These are phyloP conservation scores for Sphyrna mokarran DNA, from an alignment of 2,113 vertebrate genomes.

Conservation along the genomic window DNA sequence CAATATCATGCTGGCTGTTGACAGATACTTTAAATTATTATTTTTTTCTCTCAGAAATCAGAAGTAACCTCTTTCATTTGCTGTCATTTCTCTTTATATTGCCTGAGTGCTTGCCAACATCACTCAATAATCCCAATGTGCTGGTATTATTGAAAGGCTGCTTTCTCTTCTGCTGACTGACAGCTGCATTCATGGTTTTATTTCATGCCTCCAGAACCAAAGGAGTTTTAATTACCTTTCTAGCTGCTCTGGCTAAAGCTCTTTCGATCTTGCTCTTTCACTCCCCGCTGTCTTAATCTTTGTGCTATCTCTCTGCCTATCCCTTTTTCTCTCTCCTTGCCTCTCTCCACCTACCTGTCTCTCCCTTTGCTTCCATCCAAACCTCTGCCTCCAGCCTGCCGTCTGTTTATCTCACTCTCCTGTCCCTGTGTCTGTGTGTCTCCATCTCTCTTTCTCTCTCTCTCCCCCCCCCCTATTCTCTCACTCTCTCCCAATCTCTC, in stretches of 20 bases:
- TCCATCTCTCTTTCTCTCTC: background rate
- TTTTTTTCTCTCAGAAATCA: background rate
- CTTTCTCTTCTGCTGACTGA: background rate
- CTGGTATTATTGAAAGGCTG: background rate
- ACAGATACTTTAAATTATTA: conserved; percentile 5
- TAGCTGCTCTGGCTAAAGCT: background rate
- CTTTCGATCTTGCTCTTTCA: background rate
- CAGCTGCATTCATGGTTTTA: conserved; percentile 15
- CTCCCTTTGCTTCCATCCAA: background rate
- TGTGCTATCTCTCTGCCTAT: background rate
- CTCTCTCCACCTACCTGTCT: background rate
- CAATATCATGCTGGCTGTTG: background rate
- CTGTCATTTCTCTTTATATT: conserved; percentile 12
- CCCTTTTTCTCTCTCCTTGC: background rate
- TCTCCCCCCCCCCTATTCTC: background rate
- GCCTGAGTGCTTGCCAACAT: background rate
- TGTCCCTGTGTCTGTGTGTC: background rate
- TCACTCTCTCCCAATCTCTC: background rate
- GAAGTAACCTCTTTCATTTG: conserved; percentile 17
- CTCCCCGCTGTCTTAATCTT: background rate
- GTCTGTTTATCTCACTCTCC: background rate
- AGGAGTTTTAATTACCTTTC: background rate
- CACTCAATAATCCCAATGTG: conserved; percentile 19
- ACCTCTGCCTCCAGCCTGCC: background rate
- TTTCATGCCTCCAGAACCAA: background rate